Conservation (phyloP, 2,888 invertebrate genomes). For the Apocheima hispidaria region DNA sequence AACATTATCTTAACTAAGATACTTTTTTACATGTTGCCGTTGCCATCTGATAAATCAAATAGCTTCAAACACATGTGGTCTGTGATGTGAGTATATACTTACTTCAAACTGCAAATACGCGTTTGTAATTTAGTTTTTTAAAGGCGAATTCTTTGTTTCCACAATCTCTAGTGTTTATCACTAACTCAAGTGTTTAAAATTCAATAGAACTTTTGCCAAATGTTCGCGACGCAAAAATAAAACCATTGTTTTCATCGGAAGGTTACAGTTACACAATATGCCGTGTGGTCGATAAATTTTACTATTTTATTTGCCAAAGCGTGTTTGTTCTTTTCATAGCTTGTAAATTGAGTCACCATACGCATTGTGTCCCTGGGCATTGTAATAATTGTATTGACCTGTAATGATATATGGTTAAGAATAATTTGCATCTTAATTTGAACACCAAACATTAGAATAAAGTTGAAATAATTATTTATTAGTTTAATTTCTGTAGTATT, state of each 20-base stretch:
- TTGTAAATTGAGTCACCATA: conserved; percentile 25
- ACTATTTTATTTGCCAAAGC: conserved; percentile 25
- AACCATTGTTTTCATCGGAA: conserved; percentile 36
- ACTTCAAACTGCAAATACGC: conserved; percentile 8
- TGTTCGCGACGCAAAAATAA: conserved; percentile 40
- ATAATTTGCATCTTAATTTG: conserved; percentile 4
- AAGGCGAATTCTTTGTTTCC: conserved; percentile 10
- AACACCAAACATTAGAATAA: neutral
- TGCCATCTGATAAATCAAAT: conserved; percentile 19
- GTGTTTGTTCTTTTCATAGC: conserved; percentile 22
- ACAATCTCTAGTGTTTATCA: conserved; percentile 19
- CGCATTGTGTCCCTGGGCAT: neutral
- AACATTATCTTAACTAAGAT: conserved; percentile 14
- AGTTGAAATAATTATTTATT: neutral
- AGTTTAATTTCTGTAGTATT: neutral
- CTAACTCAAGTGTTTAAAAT: conserved; percentile 25
- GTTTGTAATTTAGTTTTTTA: neutral
- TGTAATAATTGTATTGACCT: conserved; percentile 12
- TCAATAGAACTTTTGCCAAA: conserved; percentile 34
- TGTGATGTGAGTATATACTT: conserved; percentile 16
- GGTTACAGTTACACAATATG: conserved; percentile 23
- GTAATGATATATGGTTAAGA: conserved; percentile 5
- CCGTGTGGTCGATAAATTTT: conserved; percentile 28
- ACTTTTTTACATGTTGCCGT: conserved; percentile 4
- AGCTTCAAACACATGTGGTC: conserved; percentile 4